Conservation (phyloP, 2,797 vertebrate genomes). For the Mus caroli region DNA sequence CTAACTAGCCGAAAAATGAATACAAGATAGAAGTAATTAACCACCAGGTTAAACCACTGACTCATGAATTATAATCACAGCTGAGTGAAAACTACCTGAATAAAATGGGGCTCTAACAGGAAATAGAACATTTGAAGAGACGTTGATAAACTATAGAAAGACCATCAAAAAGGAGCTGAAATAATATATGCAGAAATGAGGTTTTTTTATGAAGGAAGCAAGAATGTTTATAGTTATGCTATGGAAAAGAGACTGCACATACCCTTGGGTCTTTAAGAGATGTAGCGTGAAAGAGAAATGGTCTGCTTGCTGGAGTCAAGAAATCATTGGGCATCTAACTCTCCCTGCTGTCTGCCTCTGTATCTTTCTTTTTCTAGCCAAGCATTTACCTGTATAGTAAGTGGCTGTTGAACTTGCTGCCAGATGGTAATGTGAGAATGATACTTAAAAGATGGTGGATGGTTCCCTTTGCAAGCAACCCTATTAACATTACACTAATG, state of each 20-base stretch:
- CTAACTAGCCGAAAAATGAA: conserved; percentile 45
- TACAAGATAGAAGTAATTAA: conserved; percentile 31
- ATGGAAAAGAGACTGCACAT: conserved; percentile 30
- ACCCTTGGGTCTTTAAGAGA: not conserved
- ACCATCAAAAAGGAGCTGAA: not conserved
- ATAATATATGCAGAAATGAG: conserved; percentile 1
- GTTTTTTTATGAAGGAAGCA: not conserved
- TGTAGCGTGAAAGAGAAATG: not conserved
- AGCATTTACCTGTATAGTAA: conserved; percentile 11
- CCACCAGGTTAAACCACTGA: conserved; percentile 22
- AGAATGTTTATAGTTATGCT: not conserved
- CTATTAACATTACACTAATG: not conserved
- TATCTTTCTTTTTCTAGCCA: not conserved
- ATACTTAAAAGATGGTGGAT: not conserved
- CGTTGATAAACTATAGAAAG: not conserved
- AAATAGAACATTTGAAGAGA: conserved; percentile 18
- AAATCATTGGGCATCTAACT: not conserved
- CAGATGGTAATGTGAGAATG: conserved; percentile 70
- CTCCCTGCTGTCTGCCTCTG: not conserved
- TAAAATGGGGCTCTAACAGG: not conserved
- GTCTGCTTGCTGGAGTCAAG: not conserved
- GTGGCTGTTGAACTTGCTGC: not conserved
- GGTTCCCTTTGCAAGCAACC: not conserved
- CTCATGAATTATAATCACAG: conserved; percentile 17
- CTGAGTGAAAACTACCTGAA: not conserved